These are phyloP conservation scores for Alouatta palliata DNA, from an alignment of 2,113 vertebrate species.

Conservation along the genomic window DNA sequence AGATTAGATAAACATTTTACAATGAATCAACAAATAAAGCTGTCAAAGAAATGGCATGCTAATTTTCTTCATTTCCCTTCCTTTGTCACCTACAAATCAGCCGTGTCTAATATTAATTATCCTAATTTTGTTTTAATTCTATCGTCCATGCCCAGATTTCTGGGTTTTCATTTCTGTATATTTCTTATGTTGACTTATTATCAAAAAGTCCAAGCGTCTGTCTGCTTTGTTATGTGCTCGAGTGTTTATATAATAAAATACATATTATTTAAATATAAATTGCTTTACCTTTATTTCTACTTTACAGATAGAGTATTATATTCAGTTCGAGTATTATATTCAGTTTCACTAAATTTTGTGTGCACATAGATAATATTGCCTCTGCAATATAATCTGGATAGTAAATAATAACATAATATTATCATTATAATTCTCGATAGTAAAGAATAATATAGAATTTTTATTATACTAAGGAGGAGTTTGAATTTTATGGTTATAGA, in stretches of 20 bases:
- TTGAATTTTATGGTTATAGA: neutral
- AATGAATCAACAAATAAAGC: neutral
- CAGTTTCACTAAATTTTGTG: neutral
- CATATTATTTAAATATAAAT: neutral
- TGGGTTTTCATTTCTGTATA: neutral
- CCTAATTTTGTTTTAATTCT: neutral
- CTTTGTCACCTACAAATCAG: neutral
- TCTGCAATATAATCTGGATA: neutral
- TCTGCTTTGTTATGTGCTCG: neutral
- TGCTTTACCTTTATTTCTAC: neutral
- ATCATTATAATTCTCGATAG: neutral
- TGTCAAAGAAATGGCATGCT: neutral
- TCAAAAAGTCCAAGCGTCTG: neutral
- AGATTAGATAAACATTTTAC: constrained; percentile 41
- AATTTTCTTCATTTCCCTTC: neutral
- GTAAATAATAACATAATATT: neutral
- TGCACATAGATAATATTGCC: neutral
- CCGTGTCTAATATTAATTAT: neutral
- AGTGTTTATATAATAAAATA: neutral
- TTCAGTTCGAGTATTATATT: neutral
- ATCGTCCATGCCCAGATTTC: neutral
- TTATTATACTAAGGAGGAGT: neutral
- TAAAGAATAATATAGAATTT: neutral
- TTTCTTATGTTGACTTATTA: neutral
- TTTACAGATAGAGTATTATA: neutral